These are phyloP conservation scores for Deroplatys truncata DNA, from an alignment of 2,888 invertebrate species.

Conservation along the genomic window DNA sequence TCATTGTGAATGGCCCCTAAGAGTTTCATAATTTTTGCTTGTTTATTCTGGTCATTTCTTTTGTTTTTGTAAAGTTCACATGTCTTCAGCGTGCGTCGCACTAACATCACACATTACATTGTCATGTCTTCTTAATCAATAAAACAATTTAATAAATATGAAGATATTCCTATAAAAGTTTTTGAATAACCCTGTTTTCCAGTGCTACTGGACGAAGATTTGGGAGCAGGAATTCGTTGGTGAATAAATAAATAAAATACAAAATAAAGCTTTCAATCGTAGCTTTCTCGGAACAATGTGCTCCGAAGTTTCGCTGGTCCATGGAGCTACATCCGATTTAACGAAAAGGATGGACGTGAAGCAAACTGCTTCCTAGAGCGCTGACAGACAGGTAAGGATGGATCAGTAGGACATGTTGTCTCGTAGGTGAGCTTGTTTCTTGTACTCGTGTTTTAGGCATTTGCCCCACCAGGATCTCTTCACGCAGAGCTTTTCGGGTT, in stretches of 20 bases:
- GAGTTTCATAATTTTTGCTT: no score
- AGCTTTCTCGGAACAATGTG: background rate
- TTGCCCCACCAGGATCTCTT: conserved; percentile 78
- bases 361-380: no score
- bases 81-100: no score
- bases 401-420: conserved; percentile 66
- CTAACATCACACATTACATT: no score
- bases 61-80: no score
- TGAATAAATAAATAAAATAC: background rate
- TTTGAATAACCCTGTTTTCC: background rate
- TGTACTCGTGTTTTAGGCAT: conserved; percentile 63
- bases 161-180: background rate
- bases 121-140: no score
- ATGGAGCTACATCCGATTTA: background rate
- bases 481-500: conserved; percentile 70
- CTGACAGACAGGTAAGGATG: background rate
- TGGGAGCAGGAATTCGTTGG: no score
- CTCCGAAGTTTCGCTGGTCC: background rate
- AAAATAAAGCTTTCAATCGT: background rate
- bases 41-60: no score
- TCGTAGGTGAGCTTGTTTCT: conserved; percentile 68
- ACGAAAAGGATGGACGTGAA: background rate
- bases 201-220: background rate
- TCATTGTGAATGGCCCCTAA: no score
- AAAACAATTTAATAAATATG: background rate